Evolutionary conservation across 2,888 invertebrate species (phyloP), one percentile per base, ranked within the genome.

Genomic region (Ochropleura leucogaster): DNA sequence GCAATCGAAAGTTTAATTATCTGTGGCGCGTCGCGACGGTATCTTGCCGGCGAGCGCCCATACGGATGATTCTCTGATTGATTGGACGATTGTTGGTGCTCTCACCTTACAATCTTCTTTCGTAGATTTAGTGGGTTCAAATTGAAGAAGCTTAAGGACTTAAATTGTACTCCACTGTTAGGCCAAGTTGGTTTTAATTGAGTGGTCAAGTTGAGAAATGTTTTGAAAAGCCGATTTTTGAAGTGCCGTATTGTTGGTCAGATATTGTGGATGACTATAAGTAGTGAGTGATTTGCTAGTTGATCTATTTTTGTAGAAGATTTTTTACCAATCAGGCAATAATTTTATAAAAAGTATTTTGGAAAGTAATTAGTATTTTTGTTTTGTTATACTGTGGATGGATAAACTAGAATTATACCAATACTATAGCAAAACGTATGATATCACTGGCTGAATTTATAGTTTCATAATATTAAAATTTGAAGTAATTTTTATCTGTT

Each of bases 21-120:
- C 74, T 77, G 77, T 82, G 80, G 81, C 82, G 82, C 79, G 85
- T 68, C 85, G 89, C 88, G 87, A 84, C 90, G 87, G 88, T 84
- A 75, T 80, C 79, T 85, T 86, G 68, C 79, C 80, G 85, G 74
- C 83, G 79, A 79, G 72, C 67, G 72, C 79, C 74, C 79, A 84
- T 85, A 82, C 75, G 84, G 85, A 86, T 88, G 86, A 89, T 85
- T 75, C 83, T 72, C 49, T 80, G 89, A 90, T 88, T 87, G 85
- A 84, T 79, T 80, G 69, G 89, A 85, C 91, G 85, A 90, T 89
- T 88, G 88, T 77, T 83, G 87, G 81, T 76, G 74, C 83, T 82
- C 86, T 90, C 87, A 91, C 90, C 90, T 88, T 77, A 89, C 85
- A 84, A 87, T 74, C 77, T 77, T 77, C 51, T 74, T 73, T 71